Evolutionary conservation across 2,113 vertebrate species (phyloP), one percentile per base, ranked within the genome.

Genomic region (Rhinoptilus africanus): DNA sequence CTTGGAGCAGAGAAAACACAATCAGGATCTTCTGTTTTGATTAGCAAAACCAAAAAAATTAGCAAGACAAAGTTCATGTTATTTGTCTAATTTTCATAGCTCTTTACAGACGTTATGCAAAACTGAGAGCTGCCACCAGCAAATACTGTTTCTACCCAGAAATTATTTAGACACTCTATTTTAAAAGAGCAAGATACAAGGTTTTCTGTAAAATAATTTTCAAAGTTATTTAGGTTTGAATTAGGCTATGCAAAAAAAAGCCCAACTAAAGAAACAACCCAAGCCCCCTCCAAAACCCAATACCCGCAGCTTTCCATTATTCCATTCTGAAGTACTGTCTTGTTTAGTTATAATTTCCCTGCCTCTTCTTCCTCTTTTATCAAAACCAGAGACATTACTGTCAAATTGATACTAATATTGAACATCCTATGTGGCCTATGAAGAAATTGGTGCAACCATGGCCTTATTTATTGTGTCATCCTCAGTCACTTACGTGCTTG

Each of bases 1-100:
- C 94, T 98, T 98, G 98, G 98, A 98, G 92, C 88, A 97, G 86
- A 91, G 93, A 95, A 97, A 95, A 92, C 69, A 96, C 89, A 96
- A 96, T 95, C 91, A 96, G 77, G 59, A 96, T 47, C 83, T 96
- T 96, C 75, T 97, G 69, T 97, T 97, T 98, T 98, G 95, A 96
- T 97, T 96, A 94, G 74, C 11, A 63, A 87, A 94, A 89, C 89
- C 18, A 56, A 97, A 85, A 92, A 76, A 92, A 85, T 77, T 89
- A 80, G 35, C 68, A 96, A 93, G 91, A 97, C 64, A 93, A 97
- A 96, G 75, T 96, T 97, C 96, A 95, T 89, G 72, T 56, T 91
- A 95, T 94, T 97, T 97, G 71, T 96, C 91, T 97, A 72, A 97
- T 97, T 97, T 98, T 97, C 54, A 84, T 95, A 93, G 81, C 54